phyloP scores from a whole-genome alignment of 2,888 invertebrate species.

The Epinotia demarniana region DNA sequence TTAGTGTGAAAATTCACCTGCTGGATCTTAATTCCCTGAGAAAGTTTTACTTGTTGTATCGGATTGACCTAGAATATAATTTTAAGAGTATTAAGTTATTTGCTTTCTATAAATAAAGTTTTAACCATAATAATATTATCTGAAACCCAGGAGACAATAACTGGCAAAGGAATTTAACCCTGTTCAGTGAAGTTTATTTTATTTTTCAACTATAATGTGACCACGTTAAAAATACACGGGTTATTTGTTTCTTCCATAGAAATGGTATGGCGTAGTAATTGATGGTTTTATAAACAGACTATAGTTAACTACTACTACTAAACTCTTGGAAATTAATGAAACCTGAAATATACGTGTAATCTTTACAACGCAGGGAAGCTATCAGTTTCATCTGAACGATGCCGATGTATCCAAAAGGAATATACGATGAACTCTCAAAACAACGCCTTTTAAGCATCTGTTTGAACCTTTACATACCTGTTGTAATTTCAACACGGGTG shows the following conservation, averaged over 20 bases:
- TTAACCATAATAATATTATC: neutral
- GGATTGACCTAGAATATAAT: conserved; percentile 77
- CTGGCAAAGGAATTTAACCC: neutral
- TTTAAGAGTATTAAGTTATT: conserved; percentile 13
- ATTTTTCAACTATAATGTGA: too few species aligned
- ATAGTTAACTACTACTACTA: too few species aligned
- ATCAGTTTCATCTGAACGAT: too few species aligned
- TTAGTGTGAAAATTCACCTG: conserved; percentile 69
- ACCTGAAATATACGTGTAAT: too few species aligned
- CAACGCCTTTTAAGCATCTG: neutral
- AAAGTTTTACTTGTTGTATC: conserved; percentile 79
- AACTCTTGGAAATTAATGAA: too few species aligned
- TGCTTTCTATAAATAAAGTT: neutral
- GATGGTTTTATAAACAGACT: too few species aligned
- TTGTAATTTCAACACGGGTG: conserved; percentile 77
- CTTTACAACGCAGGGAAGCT: too few species aligned
- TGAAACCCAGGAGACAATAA: neutral
- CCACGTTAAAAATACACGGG: too few species aligned
- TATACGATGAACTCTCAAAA: neutral
- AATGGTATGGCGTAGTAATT: too few species aligned
- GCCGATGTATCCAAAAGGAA: neutral
- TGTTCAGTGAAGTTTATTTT: too few species aligned
- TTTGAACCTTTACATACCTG: conserved; percentile 63
- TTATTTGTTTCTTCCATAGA: too few species aligned
- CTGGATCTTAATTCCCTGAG: conserved; percentile 80